Conservation (phyloP, 1,140 invertebrate species). For the Vanessa atalanta region DNA sequence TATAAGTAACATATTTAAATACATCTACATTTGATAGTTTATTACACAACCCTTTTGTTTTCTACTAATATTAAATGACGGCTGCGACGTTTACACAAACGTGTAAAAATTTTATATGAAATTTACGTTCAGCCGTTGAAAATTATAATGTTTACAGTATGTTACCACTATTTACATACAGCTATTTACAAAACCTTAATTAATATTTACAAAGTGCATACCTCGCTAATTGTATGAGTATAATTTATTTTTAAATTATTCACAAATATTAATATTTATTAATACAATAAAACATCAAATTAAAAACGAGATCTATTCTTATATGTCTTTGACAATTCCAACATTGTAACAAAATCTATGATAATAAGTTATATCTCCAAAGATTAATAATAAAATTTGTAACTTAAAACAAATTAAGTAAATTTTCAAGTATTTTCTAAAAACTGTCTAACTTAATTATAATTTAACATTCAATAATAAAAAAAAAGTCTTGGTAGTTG, state of each 20-base stretch:
- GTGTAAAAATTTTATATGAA: conserved; percentile 11
- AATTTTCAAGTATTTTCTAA: not conserved
- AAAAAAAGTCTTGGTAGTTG: no score
- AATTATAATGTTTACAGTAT: conserved; percentile 25
- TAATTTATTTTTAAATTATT: conserved; percentile 26
- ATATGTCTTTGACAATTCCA: conserved; percentile 34
- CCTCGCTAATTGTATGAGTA: not conserved
- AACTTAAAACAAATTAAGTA: not conserved
- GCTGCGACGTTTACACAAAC: conserved; percentile 10
- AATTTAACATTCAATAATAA: conserved; percentile 3
- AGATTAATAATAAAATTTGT: not conserved
- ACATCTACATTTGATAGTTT: conserved; percentile 73
- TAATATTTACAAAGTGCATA: conserved; percentile 26
- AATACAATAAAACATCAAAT: conserved; percentile 9
- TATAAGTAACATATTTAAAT: conserved; percentile 68
- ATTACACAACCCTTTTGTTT: conserved; percentile 71
- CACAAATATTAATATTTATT: conserved; percentile 21
- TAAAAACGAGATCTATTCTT: not conserved
- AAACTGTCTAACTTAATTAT: not conserved
- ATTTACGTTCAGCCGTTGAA: conserved; percentile 19
- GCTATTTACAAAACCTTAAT: conserved; percentile 23
- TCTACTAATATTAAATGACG: conserved; percentile 33
- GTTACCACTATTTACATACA: conserved; percentile 29
- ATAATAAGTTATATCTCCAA: not conserved
- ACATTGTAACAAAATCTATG: not conserved